phyloP scores from a whole-genome alignment of 1,140 invertebrate species.

The Ceratina australensis region DNA sequence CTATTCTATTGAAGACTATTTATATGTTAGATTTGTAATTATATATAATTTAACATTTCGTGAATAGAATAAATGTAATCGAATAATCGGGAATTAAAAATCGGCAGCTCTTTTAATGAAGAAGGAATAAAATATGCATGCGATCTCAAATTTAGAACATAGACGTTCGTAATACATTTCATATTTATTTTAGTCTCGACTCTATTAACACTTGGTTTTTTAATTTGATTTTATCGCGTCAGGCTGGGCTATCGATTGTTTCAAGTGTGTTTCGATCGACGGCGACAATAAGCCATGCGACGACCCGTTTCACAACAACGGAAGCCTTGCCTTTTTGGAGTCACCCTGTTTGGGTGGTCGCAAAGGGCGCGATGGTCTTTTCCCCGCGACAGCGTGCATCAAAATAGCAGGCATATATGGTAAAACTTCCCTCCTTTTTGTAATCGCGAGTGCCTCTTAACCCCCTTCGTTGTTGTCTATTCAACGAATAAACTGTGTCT shows the following conservation, averaged over 20 bases:
- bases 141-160: no score
- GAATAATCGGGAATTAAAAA: not conserved
- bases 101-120: not conserved
- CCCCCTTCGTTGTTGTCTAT: constrained; percentile 29
- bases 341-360: constrained; percentile 95
- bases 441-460: constrained; percentile 44
- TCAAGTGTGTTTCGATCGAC: constrained; percentile 96
- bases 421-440: constrained; percentile 72
- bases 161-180: no score
- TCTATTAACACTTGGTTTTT: not conserved
- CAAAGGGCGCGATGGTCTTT: constrained; percentile 94
- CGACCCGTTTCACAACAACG: constrained; percentile 98
- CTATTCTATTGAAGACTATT: no score
- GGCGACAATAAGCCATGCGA: constrained; percentile 93
- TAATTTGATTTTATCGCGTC: not conserved
- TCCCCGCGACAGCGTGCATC: constrained; percentile 97
- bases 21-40: not conserved
- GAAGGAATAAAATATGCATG: not conserved
- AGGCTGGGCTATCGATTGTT: constrained; percentile 92
- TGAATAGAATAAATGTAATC: not conserved
- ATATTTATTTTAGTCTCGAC: no score
- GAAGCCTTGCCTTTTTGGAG: constrained; percentile 89
- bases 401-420: constrained; percentile 94
- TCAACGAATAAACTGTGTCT: constrained; percentile 27
- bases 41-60: no score